Evolutionary conservation across 2,113 vertebrate genomes (phyloP), one percentile per base, ranked within the genome.

Genomic region (Bufo gargarizans): DNA sequence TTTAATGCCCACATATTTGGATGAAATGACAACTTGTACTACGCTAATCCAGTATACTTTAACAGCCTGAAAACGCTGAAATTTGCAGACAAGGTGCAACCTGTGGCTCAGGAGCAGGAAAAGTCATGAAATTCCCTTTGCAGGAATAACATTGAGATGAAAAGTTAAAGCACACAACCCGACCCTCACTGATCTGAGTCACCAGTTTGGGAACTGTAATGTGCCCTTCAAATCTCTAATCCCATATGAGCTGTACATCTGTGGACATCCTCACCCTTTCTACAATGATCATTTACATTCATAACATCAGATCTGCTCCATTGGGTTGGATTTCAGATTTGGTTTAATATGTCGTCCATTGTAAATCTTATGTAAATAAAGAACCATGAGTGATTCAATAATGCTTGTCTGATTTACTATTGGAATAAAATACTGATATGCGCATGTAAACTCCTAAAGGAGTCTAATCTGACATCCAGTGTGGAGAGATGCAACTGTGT

Each of bases 311-410:
- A 72, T 16, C 22, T 14, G 22, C 69, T 49, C 20, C 72, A 77
- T 19, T 77, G 45, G 74, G 49, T 22, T 20, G 19, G 49, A 55
- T 49, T 50, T 72, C 33, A 16, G 69, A 16, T 49, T 45, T 47
- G 69, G 33, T 6, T 45, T 45, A 49, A 1, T 59, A 16, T 33
- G 43, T 80, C 59, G n/a, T 59, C 12, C n/a, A 59, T 14, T 80
- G 77, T 80, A 80, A 80, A 80, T 80, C n/a, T 16, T 56, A 13
- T 80, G 77, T 80, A 80, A 80, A 80, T 80, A 80, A 80, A 77
- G 76, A 19, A 80, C 50, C 53, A 33, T 78, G 20, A 53, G 76
- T 58, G 20, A 33, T 58, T 58, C 77, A 1, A 1, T 58, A 53
- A 22, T 6, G n/a, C 5, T n/a, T 53, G 7, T 77, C 19, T 20